Evolutionary conservation across 2,113 vertebrate genomes (phyloP).

Genomic region (Chauna torquata): DNA sequence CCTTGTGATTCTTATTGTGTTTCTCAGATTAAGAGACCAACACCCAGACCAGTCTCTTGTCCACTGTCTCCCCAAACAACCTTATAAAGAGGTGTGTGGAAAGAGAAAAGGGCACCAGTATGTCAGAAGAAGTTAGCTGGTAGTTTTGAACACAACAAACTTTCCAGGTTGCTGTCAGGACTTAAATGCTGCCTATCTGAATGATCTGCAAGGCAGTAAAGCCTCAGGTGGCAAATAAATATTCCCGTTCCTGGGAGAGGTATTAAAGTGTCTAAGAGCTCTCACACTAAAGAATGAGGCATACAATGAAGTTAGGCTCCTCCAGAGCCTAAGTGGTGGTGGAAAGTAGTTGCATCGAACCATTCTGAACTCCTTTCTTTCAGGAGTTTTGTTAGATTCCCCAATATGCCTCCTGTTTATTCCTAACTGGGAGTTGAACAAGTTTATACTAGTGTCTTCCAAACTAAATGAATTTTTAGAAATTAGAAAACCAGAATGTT

Average conservation of each 20-base stretch:
- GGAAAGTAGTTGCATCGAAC: neutral
- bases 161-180: neutral
- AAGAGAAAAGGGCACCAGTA: neutral
- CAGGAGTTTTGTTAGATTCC: neutral
- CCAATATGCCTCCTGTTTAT: neutral
- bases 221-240: neutral
- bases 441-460: neutral
- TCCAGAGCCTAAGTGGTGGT: neutral
- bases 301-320: neutral
- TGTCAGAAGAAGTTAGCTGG: neutral
- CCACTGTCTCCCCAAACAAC: neutral
- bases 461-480: neutral
- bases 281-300: neutral
- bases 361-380: neutral
- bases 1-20: neutral
- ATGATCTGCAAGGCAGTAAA: neutral
- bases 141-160: neutral
- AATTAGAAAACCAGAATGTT: neutral
- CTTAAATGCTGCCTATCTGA: neutral
- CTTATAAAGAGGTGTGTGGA: rapidly evolving
- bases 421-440: neutral
- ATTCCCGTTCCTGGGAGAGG: neutral
- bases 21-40: neutral
- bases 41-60: neutral
- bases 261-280: neutral